phyloP scores from a whole-genome alignment of 2,113 vertebrate species.

The Laterallus jamaicensis region DNA sequence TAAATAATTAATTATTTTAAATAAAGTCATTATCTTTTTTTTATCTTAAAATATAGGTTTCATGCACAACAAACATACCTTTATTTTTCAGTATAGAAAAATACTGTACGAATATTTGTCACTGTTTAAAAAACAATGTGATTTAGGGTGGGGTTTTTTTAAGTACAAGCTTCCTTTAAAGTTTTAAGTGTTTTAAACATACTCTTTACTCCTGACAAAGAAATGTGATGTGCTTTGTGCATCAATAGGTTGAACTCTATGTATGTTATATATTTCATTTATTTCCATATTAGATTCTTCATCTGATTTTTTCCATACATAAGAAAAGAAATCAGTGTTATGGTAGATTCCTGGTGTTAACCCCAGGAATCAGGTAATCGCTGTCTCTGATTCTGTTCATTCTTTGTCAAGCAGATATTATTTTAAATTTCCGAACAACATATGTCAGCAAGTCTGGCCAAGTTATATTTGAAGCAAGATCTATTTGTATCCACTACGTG shows the following conservation, averaged over 20 bases:
- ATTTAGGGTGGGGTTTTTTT: background rate
- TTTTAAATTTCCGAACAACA: slow-evolving; percentile 96
- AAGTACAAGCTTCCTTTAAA: background rate
- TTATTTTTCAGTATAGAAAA: background rate
- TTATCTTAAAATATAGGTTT: background rate
- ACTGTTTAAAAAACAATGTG: background rate
- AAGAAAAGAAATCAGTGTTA: background rate
- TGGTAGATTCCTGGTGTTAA: background rate
- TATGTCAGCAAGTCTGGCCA: slow-evolving; percentile 98
- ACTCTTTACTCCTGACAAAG: background rate
- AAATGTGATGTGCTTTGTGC: background rate
- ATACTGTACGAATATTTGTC: background rate
- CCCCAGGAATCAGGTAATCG: background rate
- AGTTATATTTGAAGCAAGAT: slow-evolving; percentile 97
- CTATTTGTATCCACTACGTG: slow-evolving; percentile 98
- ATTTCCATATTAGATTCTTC: background rate
- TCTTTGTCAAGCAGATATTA: slow-evolving; percentile 86
- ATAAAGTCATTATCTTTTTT: background rate
- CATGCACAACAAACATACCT: background rate
- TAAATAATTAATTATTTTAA: background rate
- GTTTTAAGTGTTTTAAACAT: background rate
- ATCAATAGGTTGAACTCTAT: background rate
- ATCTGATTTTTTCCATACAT: background rate
- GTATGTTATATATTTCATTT: background rate
- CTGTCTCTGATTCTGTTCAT: slow-evolving; percentile 25